Base-by-base conservation (phyloP, 2,797 vertebrate genomes). In the Varecia variegata region DNA sequence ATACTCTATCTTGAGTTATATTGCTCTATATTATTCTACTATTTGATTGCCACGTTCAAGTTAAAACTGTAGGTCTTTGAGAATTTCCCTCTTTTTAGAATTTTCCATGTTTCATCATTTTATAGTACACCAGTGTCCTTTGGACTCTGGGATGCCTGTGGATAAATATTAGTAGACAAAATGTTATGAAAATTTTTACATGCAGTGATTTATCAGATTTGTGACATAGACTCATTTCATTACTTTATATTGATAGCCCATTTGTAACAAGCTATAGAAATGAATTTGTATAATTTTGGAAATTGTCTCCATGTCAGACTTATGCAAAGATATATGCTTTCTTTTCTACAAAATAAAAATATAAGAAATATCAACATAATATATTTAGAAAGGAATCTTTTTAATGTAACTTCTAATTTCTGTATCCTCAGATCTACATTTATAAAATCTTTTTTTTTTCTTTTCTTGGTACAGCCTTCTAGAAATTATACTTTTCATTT, bases 301-400 rank as follows among this genome's bases (percentile, higher is more conserved):
- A 86, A 67, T 76, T 47, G 6, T 54, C 3, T 89, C n/a, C 21
- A 38, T 85, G 30, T 85, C 58, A 90, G 23, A 84, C 2, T 67
- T 79, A 84, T 90, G 15, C 7, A 87, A 60, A 8, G 82, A 77
- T 60, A 84, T 86, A 32, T 84, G 13, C 1, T 81, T 95, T 79
- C 20, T 88, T 89, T 86, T 40, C 40, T 79, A 74, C 9, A 45
- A 60, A 87, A 93, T 23, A 76, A 23, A 96, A 96, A 54, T 54
- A 71, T 18, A 89, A n/a, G 7, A 67, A 65, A 85, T 68, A 56
- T 17, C 4, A 79, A 92, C n/a, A 67, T 50, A 67, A 79, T 43
- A 82, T 94, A 74, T 45, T 82, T 86, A 76, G 21, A 0, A 77
- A 52, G 30, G 4, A 77, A 2, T 2, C 18, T 79, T 93, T 83